Conservation (phyloP, 2,113 vertebrate species). For the Lepus timidus region DNA sequence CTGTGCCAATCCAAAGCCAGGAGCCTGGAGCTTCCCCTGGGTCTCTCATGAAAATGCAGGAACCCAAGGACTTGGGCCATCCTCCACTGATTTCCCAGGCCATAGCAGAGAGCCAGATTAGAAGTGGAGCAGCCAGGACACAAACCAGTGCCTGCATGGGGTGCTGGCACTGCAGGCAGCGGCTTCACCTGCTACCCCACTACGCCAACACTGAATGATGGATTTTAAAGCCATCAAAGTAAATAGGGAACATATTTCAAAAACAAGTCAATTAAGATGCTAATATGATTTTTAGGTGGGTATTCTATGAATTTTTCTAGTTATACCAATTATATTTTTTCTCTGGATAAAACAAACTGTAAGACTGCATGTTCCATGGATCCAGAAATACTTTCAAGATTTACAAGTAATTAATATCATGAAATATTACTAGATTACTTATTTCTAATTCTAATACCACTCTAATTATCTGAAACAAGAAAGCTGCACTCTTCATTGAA, state of each 20-base stretch:
- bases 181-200: too few species aligned
- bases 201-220: too few species aligned
- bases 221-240: neutral
- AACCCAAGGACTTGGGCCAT: too few species aligned
- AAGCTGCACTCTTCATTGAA: neutral
- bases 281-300: neutral
- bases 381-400: conserved; percentile 32
- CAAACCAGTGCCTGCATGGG: too few species aligned
- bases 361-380: neutral
- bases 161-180: too few species aligned
- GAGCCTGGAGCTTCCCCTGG: too few species aligned
- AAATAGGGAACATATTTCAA: neutral
- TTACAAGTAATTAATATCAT: conserved; percentile 37
- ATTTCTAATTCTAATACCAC: neutral
- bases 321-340: conserved; percentile 19
- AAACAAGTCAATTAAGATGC: neutral
- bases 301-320: conserved; percentile 2
- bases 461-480: conserved; percentile 16
- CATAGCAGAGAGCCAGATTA: too few species aligned
- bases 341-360: conserved; percentile 42
- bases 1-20: too few species aligned
- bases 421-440: conserved; percentile 12
- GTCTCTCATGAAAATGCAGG: too few species aligned
- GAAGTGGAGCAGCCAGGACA: too few species aligned
- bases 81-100: too few species aligned